Conservation (phyloP, 2,797 vertebrate genomes). For the Synanceia verrucosa region DNA sequence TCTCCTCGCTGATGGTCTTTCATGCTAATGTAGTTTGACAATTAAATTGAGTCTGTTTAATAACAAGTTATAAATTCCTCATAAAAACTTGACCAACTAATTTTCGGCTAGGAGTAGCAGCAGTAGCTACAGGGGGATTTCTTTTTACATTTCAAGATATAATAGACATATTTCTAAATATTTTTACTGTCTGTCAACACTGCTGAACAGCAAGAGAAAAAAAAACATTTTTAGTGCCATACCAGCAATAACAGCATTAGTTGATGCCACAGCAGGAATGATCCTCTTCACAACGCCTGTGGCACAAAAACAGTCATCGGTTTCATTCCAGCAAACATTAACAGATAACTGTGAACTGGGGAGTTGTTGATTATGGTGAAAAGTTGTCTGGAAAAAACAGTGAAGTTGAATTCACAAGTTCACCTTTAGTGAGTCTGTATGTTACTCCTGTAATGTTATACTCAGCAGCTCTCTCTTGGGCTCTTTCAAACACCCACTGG, state of each 20-base stretch:
- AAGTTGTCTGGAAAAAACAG: background rate
- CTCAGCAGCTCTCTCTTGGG: conserved; percentile 91
- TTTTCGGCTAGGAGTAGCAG: background rate
- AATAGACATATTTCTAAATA: background rate
- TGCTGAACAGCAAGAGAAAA: background rate
- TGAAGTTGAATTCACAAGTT: conserved; percentile 23
- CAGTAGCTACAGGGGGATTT: background rate
- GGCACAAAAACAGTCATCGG: conserved; percentile 24
- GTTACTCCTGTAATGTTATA: conserved; percentile 94
- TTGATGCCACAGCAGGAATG: conserved; percentile 97
- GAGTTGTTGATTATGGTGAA: background rate
- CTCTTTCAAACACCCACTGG: conserved; percentile 94
- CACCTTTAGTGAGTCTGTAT: conserved; percentile 97
- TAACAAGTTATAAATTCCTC: background rate
- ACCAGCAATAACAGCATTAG: conserved; percentile 98
- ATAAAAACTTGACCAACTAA: background rate
- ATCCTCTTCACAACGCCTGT: conserved; percentile 96
- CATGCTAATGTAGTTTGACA: background rate
- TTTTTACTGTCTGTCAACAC: background rate
- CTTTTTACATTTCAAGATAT: background rate
- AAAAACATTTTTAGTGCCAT: conserved; percentile 42
- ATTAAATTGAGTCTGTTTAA: background rate
- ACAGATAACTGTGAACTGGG: background rate
- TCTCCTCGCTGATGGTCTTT: background rate
- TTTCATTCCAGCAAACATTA: background rate